Conservation (phyloP, 2,113 vertebrate genomes). For the Macaca nemestrina region DNA sequence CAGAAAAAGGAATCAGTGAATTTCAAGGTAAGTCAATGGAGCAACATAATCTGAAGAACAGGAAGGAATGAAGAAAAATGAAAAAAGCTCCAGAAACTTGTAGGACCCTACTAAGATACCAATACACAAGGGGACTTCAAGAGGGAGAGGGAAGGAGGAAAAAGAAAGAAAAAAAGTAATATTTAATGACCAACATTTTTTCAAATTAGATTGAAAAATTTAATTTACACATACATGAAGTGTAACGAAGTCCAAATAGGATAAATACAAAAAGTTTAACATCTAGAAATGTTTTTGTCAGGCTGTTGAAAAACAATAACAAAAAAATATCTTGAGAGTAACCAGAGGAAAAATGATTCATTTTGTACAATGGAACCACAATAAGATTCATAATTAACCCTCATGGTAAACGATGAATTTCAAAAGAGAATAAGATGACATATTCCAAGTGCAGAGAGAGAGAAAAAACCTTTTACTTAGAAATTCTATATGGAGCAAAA, state of each 20-base stretch:
- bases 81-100: not conserved
- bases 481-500: not conserved
- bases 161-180: not conserved
- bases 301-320: not conserved
- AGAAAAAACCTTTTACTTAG: not conserved
- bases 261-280: not conserved
- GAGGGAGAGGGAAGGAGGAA: not conserved
- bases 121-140: not conserved
- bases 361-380: not conserved
- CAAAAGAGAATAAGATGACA: not conserved
- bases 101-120: not conserved
- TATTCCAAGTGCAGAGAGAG: not conserved
- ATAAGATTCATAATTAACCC: not conserved
- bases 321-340: not conserved
- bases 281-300: not conserved
- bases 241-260: not conserved
- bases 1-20: not conserved
- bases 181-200: not conserved
- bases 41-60: not conserved
- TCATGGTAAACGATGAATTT: not conserved
- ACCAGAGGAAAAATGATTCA: not conserved
- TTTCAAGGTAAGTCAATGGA: not conserved
- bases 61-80: not conserved
- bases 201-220: not conserved
- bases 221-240: not conserved